Conservation (phyloP, 92 coral and sea anemone genomes). For the Muricea muricata region DNA sequence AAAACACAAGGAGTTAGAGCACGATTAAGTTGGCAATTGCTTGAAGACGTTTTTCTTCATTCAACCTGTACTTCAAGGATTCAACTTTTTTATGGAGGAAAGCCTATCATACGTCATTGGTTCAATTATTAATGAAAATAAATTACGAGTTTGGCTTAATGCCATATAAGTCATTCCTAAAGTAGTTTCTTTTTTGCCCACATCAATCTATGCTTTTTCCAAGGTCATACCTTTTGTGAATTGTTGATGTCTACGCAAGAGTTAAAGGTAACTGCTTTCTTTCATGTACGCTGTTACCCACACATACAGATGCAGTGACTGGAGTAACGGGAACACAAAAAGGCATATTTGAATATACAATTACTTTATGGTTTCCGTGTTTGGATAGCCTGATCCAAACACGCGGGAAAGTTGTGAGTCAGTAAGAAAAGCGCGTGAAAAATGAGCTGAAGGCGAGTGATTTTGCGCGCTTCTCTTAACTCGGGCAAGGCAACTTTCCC, state of each 20-base stretch:
- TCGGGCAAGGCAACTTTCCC: too few relatives aligned
- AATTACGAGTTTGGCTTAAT: constrained; percentile 54
- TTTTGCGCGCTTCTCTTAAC: too few relatives aligned
- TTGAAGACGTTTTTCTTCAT: constrained; percentile 9
- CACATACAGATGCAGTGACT: neutral
- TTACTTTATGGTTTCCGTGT: too few relatives aligned
- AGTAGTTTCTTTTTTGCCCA: constrained; percentile 60
- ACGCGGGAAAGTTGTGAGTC: too few relatives aligned
- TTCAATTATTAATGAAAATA: constrained; percentile 8
- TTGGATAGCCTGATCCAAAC: too few relatives aligned
- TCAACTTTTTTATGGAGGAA: neutral
- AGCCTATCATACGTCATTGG: too few relatives aligned
- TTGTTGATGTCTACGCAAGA: constrained; percentile 63
- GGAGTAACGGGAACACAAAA: constrained; percentile 58
- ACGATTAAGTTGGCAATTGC: neutral
- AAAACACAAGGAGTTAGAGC: too few relatives aligned
- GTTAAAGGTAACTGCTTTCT: constrained; percentile 69
- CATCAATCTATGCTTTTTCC: constrained; percentile 68
- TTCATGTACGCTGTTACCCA: too few relatives aligned
- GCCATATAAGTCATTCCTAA: constrained; percentile 67
- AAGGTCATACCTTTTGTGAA: neutral
- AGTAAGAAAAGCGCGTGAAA: too few relatives aligned
- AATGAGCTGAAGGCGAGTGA: too few relatives aligned
- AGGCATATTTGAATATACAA: constrained; percentile 46
- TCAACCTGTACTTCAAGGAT: neutral